phyloP scores from a whole-genome alignment of 1,140 invertebrate genomes.

The Drosophila navojoa region DNA sequence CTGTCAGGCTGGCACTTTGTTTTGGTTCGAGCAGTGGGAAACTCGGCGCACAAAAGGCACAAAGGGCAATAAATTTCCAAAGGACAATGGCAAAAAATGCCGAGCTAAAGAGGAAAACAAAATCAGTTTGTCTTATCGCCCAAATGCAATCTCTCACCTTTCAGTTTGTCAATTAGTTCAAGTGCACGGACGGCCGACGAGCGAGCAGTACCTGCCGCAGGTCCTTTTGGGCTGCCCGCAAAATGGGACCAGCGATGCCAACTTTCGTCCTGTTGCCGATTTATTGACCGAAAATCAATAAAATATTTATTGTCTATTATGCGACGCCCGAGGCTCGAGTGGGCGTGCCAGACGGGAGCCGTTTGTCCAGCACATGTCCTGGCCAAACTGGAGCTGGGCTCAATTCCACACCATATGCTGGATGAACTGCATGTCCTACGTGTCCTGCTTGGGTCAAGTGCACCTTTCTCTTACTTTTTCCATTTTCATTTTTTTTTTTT shows the following conservation, averaged over 20 bases:
- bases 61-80: slow-evolving; percentile 63
- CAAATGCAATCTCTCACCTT: slow-evolving; percentile 80
- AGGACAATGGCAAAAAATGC: slow-evolving; percentile 34
- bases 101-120: slow-evolving; percentile 7
- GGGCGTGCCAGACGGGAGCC: slow-evolving; percentile 67
- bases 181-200: slow-evolving; percentile 44
- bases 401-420: slow-evolving; percentile 48
- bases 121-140: slow-evolving; percentile 70
- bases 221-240: not conserved
- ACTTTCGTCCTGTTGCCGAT: slow-evolving; percentile 28
- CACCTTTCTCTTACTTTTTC: not conserved
- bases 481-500: not conserved
- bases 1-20: slow-evolving; percentile 71
- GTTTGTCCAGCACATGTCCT: slow-evolving; percentile 72
- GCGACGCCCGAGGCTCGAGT: slow-evolving; percentile 5
- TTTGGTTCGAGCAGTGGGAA: slow-evolving; percentile 78
- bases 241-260: slow-evolving; percentile 18
- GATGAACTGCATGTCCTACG: slow-evolving; percentile 11
- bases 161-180: slow-evolving; percentile 80
- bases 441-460: slow-evolving; percentile 21
- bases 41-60: slow-evolving; percentile 58
- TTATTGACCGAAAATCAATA: slow-evolving; percentile 64
- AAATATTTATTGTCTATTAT: slow-evolving; percentile 61
- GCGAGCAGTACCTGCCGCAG: slow-evolving; percentile 23
- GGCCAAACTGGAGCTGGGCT: slow-evolving; percentile 21